Evolutionary conservation across 2,797 vertebrate species (phyloP), one percentile per base, ranked within the genome.

Genomic region (Gadopsis bispinosus): DNA sequence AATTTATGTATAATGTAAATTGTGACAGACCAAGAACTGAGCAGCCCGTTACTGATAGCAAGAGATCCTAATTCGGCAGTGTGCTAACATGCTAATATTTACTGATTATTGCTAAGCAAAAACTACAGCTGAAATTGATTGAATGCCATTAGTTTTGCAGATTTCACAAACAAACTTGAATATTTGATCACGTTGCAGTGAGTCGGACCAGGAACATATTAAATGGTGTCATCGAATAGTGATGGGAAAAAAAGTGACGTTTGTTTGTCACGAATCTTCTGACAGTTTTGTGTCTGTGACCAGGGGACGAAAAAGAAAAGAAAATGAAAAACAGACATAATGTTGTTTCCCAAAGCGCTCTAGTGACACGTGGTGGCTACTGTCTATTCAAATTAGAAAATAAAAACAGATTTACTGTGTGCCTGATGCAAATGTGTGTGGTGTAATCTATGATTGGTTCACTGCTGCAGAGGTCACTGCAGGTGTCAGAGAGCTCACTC

Each of bases 291-390:
- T 6, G 31, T 29, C 12, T n/a, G 1, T 43, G 7, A 69, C 9
- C 37, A 29, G n/a, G 10, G 9, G 35, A 35, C 7, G 9, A 10
- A 39, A 13, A 8, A 3, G n/a, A 4, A 45, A 17, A 3, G 20
- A 13, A 48, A 41, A 65, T 60, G 54, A 31, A 80, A 75, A 71
- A 47, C 67, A 70, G 48, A 69, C 11, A 26, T 56, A 62, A 63
- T 69, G 51, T 7, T 37, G 16, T 78, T 65, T 56, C 22, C 19
- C 37, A 31, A 56, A 56, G 17, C 53, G 26, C 31, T 51, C 0
- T 4, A 14, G 26, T 26, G 48, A 62, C 7, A 33, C 3, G 5
- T 10, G n/a, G 7, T 3, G 29, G 29, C 41, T 59, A 8, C 0
- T 67, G 14, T 51, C 3, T 12, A 71, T 73, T 56, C 33, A 77